Evolutionary conservation across 92 coral and sea anemone species (phyloP), one percentile per base, ranked within the genome.

Genomic region (Palythoa caribaeorum): DNA sequence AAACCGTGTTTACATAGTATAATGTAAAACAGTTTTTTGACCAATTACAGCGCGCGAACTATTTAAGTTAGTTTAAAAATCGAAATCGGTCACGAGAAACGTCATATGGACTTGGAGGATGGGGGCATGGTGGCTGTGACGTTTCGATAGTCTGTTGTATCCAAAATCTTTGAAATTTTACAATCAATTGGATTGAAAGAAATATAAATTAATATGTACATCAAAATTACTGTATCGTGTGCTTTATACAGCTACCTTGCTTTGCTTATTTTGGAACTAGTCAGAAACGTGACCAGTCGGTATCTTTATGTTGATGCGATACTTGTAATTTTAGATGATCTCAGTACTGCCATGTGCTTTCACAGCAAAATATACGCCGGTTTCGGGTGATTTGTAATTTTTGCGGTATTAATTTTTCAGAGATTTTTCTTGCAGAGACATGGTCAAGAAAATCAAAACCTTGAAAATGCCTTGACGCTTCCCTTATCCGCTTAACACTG

Each of bases 81-180:
- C 62, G 17, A 55, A 11, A 55, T 55, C 2, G 62, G 17, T 55
- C 62, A 9, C 62, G 62, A 55, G 68, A 60, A 15, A 60, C 68
- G 68, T 60, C 68, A 60, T 60, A 14, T 13, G 19, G 19, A 60
- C 68, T 60, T 16, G 68, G 20, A 21, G 68, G 19, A 3, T 60
- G 68, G 68, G 19, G 75, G 44, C 1, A 47, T 38, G 20, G 76
- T 71, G 50, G 51, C 76, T 71, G 76, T 71, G 76, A 71, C 50
- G 51, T 71, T 71, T 71, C 50, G 50, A 38, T 71, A 71, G 76
- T 38, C 28, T 28, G 28, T 38, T 71, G 48, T 11, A 38, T 71
- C 38, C 52, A 71, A 71, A 71, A 71, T 71, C 76, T 37, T 71
- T 71, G 52, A 71, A 71, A 71, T 71, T 20, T 71, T 71, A 71